Conservation (phyloP, 2,797 vertebrate genomes). For the Fistularia tabacaria region DNA sequence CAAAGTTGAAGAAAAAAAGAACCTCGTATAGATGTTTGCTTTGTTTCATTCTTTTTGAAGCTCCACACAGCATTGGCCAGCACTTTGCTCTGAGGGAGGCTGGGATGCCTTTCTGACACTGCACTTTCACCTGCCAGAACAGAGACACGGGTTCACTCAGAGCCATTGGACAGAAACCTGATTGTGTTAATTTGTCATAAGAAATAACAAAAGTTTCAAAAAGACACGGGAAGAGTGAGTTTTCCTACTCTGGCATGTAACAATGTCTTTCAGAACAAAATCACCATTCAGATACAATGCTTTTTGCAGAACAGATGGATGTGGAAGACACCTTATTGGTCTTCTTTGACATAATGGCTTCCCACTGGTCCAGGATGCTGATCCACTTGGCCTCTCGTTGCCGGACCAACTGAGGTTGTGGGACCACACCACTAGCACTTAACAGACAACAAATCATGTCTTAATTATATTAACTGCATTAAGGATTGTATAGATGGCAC, state of each 20-base stretch:
- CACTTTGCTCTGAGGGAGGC: constrained; percentile 82
- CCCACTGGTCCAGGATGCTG: constrained; percentile 82
- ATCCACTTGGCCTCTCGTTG: constrained; percentile 88
- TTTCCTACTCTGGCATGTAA: too few relatives aligned
- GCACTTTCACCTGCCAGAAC: constrained; percentile 77
- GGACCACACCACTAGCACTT: constrained; percentile 64
- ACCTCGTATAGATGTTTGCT: constrained; percentile 73
- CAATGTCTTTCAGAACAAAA: too few relatives aligned
- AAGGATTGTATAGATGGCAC: neutral
- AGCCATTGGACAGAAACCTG: too few relatives aligned
- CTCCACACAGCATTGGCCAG: constrained; percentile 85
- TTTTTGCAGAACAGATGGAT: too few relatives aligned
- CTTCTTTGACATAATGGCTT: constrained; percentile 76
- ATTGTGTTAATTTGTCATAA: too few relatives aligned
- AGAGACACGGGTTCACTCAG: neutral
- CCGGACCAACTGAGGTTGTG: constrained; percentile 79
- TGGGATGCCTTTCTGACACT: constrained; percentile 88
- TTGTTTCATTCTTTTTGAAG: constrained; percentile 65
- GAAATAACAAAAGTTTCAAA: too few relatives aligned
- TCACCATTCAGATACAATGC: too few relatives aligned
- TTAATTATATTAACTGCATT: neutral
- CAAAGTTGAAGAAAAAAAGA: too few relatives aligned
- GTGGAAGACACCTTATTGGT: constrained; percentile 78
- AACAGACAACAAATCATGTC: constrained; percentile 17
- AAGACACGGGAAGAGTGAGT: too few relatives aligned